Evolutionary conservation across 2,888 invertebrate genomes (phyloP), one percentile per base, ranked within the genome.

Genomic region (Candidula unifasciata): DNA sequence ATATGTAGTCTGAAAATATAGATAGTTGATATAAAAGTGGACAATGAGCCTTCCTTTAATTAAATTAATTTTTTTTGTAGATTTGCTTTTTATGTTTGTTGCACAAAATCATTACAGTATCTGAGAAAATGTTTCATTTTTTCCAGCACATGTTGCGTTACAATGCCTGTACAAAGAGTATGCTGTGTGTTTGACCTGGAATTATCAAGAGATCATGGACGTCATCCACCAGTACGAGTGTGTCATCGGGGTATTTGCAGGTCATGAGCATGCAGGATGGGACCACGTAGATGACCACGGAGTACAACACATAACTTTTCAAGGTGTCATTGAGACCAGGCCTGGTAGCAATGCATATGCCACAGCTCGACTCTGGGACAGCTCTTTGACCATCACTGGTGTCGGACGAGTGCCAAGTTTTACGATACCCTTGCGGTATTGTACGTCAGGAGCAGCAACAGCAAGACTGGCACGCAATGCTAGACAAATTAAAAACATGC

Each of bases 221-320:
- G 87, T 92, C 10, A 85, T 94, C 6, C 90, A 92, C 78, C 76
- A 86, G 3, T 90, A 91, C 86, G 57, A 84, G 10, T 92, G 91
- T 86, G 92, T 94, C 8, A 79, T 92, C n/a, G 92, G 91, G 24
- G 93, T 93, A 85, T 86, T 94, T 18, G 89, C 91, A 66, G 94
- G 94, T 1, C 94, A 94, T 86, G 91, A 92, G 68, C 94, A 94
- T 85, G 88, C 88, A 18, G 91, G 91, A 21, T 92, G 92, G 5
- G 89, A 90, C 87, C 90, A 89, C 27, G 71, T 89, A 1, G 93
- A 94, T 85, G 86, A 88, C 3, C 86, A 90, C 57, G 93, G 93
- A 6, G 91, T 94, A 44, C 91, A 91, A 80, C 93, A 94, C 80
- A 80, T 94, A 37, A 92, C 93, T 5, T 88, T 93, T 52, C 91